Percentiles rank a stretch among this genome's conserved stretches.
These are phyloP conservation scores for Nyctalus aviator DNA, from an alignment of 2,797 vertebrate genomes.

Conservation along the genomic window DNA sequence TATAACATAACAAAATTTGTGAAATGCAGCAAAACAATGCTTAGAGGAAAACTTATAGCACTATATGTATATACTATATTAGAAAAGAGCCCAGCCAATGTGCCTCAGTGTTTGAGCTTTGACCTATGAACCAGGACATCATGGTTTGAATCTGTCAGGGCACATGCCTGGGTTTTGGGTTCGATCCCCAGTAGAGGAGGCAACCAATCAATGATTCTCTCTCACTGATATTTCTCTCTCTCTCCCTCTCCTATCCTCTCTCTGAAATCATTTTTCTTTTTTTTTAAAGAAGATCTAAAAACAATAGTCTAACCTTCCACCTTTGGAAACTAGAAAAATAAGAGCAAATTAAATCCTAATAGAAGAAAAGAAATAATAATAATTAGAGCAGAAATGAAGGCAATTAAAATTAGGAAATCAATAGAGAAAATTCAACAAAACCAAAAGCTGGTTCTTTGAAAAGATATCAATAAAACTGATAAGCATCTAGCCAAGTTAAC, in stretches of 20 bases:
- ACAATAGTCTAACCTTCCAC: not conserved
- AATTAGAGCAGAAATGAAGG: not conserved
- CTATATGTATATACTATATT: not conserved
- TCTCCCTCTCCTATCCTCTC: not conserved
- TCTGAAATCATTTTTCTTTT: no score
- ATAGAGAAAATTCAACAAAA: constrained; percentile 27
- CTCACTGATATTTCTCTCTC: not conserved
- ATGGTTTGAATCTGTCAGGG: not conserved
- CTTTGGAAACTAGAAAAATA: not conserved
- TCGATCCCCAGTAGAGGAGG: not conserved
- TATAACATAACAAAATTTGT: not conserved
- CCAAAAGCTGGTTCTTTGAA: not conserved
- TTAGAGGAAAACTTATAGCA: not conserved
- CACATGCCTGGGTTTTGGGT: not conserved
- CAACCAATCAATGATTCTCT: not conserved
- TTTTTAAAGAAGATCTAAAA: not conserved
- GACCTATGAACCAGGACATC: not conserved
- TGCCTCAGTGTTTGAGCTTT: not conserved
- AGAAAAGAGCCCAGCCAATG: not conserved
- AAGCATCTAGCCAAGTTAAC: not conserved
- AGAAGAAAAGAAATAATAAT: constrained; percentile 36
- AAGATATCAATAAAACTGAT: not conserved
- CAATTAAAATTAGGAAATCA: constrained; percentile 22
- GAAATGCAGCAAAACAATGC: not conserved
- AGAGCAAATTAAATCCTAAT: constrained; percentile 21